A percentile compares a stretch with the other conserved stretches of the same genome.
phyloP scores from a whole-genome alignment of 2,888 invertebrate genomes.

The Drosophila picticornis region DNA sequence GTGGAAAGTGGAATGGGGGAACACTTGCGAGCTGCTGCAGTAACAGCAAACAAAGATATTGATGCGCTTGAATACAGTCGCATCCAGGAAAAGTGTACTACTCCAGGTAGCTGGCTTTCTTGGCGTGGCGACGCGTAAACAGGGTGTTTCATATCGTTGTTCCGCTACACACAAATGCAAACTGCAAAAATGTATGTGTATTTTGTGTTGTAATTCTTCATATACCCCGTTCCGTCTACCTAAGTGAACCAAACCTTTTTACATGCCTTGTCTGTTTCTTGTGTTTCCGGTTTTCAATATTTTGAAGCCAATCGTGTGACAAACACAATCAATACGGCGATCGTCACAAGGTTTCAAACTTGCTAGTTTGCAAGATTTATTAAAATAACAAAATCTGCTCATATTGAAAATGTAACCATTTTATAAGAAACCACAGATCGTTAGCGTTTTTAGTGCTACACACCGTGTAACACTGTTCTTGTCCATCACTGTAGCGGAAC shows the following conservation, averaged over 20 bases:
- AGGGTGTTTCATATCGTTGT: background rate
- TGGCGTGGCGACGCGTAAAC: background rate
- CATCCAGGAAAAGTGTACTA: slow-evolving; percentile 34
- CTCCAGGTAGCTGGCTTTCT: background rate
- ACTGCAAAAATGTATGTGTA: slow-evolving; percentile 1
- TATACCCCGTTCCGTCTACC: slow-evolving; percentile 38
- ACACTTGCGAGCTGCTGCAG: slow-evolving; percentile 47
- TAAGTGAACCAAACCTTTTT: slow-evolving; percentile 29
- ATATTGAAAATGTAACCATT: background rate
- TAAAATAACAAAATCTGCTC: background rate
- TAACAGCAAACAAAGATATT: slow-evolving; percentile 20
- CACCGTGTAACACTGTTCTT: background rate
- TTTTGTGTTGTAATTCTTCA: slow-evolving; percentile 15
- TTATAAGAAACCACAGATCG: background rate
- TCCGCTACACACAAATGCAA: slow-evolving; percentile 20
- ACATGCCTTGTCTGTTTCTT: slow-evolving; percentile 36
- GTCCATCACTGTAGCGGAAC: background rate
- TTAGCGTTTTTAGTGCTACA: background rate
- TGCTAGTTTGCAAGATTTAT: background rate
- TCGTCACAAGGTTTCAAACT: background rate
- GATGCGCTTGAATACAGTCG: slow-evolving; percentile 43
- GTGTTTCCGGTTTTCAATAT: slow-evolving; percentile 32
- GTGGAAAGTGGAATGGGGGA: slow-evolving; percentile 10
- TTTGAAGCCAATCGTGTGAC: background rate
- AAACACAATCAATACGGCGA: background rate